Conservation (phyloP, 2,113 vertebrate species). For the Prunella fulvescens region DNA sequence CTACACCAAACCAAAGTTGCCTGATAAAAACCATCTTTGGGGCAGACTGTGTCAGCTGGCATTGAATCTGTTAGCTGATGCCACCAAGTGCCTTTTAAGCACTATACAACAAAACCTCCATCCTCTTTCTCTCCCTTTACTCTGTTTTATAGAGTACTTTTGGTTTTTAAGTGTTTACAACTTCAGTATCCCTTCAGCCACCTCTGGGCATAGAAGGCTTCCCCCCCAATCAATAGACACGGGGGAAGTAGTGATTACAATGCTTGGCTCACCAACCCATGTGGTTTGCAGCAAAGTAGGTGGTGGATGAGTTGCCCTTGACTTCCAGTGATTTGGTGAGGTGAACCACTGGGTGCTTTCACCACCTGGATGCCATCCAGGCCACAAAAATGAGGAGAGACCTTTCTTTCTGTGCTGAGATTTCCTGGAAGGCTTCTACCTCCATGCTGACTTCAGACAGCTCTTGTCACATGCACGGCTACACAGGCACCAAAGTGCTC, state of each 20-base stretch:
- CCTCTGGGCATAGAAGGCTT: not conserved
- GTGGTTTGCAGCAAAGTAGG: not conserved
- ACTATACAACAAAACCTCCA: not conserved
- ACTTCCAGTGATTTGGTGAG: not conserved
- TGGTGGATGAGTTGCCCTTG: not conserved
- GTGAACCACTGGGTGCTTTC: not conserved
- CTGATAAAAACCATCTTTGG: not conserved
- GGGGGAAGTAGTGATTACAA: rapidly evolving
- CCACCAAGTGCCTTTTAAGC: not conserved
- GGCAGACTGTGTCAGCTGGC: not conserved
- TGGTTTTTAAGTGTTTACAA: not conserved
- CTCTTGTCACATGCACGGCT: rapidly evolving
- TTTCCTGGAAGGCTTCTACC: not conserved
- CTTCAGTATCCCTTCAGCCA: not conserved
- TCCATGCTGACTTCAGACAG: not conserved
- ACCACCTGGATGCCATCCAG: not conserved
- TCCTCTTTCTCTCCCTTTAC: not conserved
- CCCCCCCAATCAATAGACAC: rapidly evolving
- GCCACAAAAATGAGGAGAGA: not conserved
- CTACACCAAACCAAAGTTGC: not conserved
- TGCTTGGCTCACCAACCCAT: not conserved
- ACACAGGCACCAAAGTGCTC: not conserved
- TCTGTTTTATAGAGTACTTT: not conserved
- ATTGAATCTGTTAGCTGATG: not conserved
- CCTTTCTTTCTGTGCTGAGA: rapidly evolving